Evolutionary conservation across 2,888 invertebrate genomes (phyloP), one percentile per base, ranked within the genome.

Genomic region (Peribatodes rhomboidaria): DNA sequence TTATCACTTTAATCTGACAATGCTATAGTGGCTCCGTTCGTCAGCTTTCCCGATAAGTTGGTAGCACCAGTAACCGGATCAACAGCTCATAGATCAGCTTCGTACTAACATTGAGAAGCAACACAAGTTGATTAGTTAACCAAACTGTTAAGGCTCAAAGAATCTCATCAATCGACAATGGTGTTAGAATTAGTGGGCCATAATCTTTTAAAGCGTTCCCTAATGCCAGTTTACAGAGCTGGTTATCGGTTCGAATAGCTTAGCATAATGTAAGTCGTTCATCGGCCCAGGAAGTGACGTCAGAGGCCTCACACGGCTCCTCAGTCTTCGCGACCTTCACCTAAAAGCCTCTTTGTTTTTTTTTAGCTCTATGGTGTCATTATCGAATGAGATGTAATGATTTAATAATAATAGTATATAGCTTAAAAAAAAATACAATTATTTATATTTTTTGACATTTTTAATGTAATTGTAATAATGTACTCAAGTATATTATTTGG

Each of bases 241-340:
- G 80, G 79, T 85, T 88, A 87, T 85, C 86, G 78, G 75, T 69
- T 79, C 66, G 78, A 78, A 85, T 83, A 75, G 79, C 78, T 81
- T 76, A 69, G 65, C 64, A 73, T 71, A 73, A 77, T 77, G 77
- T 77, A 74, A 80, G 76, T 79, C 81, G 84, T 85, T 84, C 84
- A 83, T 80, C 79, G 80, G 84, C 83, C 77, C 82, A 80, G 91
- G 90, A 91, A 85, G 76, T 90, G 88, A 90, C 89, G 89, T 90
- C 87, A 89, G 58, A 73, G 80, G 81, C 87, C 84, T 79, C 82
- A 80, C 80, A 79, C 79, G 81, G 67, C 87, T 88, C 86, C 87
- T 86, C 74, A 75, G 80, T 84, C 84, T 79, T 80, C 83, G 76
- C 79, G 88, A 86, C 91, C 91, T 91, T 91, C 89, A 89, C 89